phyloP scores from a whole-genome alignment of 2,888 invertebrate genomes.

The Rhogogaster chlorosoma region DNA sequence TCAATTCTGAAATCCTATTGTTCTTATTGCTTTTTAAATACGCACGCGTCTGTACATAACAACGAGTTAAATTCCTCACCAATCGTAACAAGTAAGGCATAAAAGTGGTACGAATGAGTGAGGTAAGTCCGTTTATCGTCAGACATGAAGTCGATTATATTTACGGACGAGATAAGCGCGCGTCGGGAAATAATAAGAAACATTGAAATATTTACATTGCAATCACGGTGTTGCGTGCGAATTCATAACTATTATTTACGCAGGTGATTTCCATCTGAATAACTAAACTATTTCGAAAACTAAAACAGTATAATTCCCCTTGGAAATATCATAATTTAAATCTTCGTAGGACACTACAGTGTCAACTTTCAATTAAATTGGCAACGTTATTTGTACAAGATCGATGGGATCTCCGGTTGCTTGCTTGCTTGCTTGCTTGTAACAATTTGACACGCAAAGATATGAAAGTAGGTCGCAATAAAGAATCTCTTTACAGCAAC shows the following conservation, averaged over 20 bases:
- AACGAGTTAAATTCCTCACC: not conserved
- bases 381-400: not conserved
- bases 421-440: not conserved
- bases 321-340: not conserved
- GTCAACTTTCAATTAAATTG: not conserved
- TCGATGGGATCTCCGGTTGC: not conserved
- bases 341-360: not conserved
- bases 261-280: not conserved
- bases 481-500: not conserved
- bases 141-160: not conserved
- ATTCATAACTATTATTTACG: not conserved
- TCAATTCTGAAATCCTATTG: not conserved
- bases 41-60: not conserved
- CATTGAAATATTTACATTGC: not conserved
- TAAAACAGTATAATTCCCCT: not conserved
- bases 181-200: not conserved
- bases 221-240: not conserved
- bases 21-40: not conserved
- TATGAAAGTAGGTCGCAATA: conserved; percentile 41
- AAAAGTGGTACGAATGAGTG: not conserved
- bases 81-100: not conserved
- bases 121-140: conserved; percentile 1
- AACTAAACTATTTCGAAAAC: not conserved
- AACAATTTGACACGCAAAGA: conserved; percentile 18
- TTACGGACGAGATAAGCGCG: not conserved